phyloP scores from a whole-genome alignment of 2,888 invertebrate genomes.

The Amphimallon solstitiale region DNA sequence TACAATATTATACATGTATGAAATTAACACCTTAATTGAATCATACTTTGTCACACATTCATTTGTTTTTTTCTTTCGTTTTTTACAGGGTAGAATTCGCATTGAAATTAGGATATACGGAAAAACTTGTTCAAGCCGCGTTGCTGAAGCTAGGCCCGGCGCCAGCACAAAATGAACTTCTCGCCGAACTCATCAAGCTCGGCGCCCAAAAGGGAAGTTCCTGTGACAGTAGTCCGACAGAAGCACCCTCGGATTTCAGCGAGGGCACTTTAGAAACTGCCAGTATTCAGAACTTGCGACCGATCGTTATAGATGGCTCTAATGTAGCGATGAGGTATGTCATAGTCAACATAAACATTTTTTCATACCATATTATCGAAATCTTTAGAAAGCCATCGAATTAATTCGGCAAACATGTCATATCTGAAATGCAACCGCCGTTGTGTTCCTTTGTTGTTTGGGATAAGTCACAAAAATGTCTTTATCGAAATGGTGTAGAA shows the following conservation, averaged over 20 bases:
- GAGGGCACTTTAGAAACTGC: conserved; percentile 34
- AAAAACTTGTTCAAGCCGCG: conserved; percentile 83
- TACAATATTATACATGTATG: no score
- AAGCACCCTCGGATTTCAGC: conserved; percentile 52
- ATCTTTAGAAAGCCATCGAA: no score
- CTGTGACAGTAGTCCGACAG: conserved; percentile 60
- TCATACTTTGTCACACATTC: no score
- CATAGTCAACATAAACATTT: neutral
- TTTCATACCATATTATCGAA: no score
- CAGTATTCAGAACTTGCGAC: conserved; percentile 65
- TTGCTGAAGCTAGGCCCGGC: conserved; percentile 85
- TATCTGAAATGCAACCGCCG: no score
- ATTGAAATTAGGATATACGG: conserved; percentile 91
- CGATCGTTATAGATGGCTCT: conserved; percentile 92
- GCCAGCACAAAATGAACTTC: conserved; percentile 86
- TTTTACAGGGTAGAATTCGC: conserved; percentile 82
- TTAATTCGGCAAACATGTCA: no score
- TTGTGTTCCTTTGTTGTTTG: no score
- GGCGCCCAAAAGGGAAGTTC: conserved; percentile 67
- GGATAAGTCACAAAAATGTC: no score
- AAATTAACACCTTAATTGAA: no score
- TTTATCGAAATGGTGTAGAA: no score
- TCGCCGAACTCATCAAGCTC: conserved; percentile 88
- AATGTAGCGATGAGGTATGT: conserved; percentile 91
- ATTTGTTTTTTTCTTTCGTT: no score